A percentile compares a stretch with the other conserved stretches of the same genome.
These are phyloP conservation scores for Chelonus insularis DNA, from an alignment of 1,140 invertebrate genomes.

Conservation along the genomic window DNA sequence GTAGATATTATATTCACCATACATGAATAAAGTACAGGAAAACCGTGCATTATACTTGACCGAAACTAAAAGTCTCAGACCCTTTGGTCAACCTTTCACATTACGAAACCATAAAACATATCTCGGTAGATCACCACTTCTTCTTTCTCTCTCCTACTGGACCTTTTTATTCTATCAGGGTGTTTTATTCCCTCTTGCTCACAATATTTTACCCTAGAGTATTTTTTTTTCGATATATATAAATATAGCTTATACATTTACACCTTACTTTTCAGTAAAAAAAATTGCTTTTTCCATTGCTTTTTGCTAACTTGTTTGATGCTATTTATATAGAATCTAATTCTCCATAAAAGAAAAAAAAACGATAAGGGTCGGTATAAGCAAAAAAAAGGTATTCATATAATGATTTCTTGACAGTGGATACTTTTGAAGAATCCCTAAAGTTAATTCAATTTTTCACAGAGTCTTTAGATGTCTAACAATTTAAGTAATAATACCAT, in stretches of 20 bases:
- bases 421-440: slow-evolving; percentile 2
- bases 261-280: no score
- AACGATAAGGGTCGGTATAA: no score
- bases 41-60: no score
- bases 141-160: not conserved
- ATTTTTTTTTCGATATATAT: no score
- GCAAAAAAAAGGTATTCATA: no score
- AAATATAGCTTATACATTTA: no score
- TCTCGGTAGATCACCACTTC: slow-evolving; percentile 24
- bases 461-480: not conserved
- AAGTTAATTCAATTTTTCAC: not conserved
- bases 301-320: no score
- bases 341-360: no score
- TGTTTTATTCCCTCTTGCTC: slow-evolving; percentile 11
- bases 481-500: not conserved
- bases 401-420: no score
- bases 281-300: no score
- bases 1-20: not conserved
- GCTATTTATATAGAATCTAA: no score
- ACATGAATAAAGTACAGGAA: not conserved
- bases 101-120: slow-evolving; percentile 56
- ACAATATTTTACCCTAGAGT: no score
- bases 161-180: slow-evolving; percentile 20
- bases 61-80: slow-evolving; percentile 13
- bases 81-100: slow-evolving; percentile 47